Percentiles rank a stretch among this genome's conserved stretches.
Evolutionary conservation across 2,797 vertebrate genomes (phyloP).

Genomic region (Xyrichtys novacula): DNA sequence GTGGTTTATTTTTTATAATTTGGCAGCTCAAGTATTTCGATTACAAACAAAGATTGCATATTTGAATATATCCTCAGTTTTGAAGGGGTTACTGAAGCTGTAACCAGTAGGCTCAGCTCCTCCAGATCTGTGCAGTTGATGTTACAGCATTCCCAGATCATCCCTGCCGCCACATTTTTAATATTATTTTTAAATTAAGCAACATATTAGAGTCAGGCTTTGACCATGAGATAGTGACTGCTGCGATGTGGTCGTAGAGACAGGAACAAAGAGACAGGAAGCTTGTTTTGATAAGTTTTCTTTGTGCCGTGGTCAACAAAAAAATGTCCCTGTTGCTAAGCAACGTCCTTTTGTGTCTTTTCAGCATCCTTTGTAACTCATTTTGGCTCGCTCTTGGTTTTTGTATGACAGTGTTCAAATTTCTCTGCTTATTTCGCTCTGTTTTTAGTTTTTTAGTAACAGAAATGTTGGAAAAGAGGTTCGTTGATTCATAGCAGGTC

Average conservation of each 20-base stretch:
- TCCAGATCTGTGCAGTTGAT: constrained; percentile 6
- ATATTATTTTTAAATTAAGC: constrained; percentile 11
- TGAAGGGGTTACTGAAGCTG: too few relatives aligned
- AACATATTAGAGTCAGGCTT: constrained; percentile 7
- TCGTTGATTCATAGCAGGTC: neutral
- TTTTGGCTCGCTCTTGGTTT: constrained; percentile 18
- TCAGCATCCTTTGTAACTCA: constrained; percentile 41
- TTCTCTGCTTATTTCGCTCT: neutral
- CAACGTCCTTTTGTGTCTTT: constrained; percentile 53
- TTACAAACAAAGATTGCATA: too few relatives aligned
- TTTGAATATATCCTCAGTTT: too few relatives aligned
- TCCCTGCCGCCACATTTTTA: constrained; percentile 8
- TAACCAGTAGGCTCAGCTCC: neutral
- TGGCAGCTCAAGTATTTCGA: too few relatives aligned
- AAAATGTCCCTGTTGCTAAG: constrained; percentile 47
- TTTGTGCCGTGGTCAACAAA: constrained; percentile 33
- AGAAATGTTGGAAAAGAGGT: constrained; percentile 11
- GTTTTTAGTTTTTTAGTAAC: constrained; percentile 11
- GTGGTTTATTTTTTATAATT: too few relatives aligned
- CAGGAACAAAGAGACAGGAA: constrained; percentile 40
- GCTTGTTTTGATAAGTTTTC: constrained; percentile 47
- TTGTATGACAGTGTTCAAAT: constrained; percentile 25
- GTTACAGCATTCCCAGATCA: neutral
- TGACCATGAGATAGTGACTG: neutral
- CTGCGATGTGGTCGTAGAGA: constrained; percentile 23